These are phyloP conservation scores for Takifugu bimaculatus DNA, from an alignment of 2,113 vertebrate genomes.

Conservation along the genomic window DNA sequence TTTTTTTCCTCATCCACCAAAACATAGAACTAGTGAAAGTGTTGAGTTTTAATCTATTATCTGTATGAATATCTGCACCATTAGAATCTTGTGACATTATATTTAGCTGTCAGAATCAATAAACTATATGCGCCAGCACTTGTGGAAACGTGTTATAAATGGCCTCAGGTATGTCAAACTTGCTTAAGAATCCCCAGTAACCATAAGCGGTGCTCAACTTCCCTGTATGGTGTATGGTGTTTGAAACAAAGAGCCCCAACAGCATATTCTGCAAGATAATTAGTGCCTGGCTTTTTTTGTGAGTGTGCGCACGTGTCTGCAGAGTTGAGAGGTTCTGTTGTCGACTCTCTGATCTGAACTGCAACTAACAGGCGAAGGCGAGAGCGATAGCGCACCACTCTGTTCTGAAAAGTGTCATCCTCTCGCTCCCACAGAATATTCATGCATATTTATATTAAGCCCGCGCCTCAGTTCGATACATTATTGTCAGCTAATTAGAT, in stretches of 20 bases:
- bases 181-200: conserved; percentile 43
- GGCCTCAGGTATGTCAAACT: conserved; percentile 47
- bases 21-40: conserved; percentile 16
- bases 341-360: conserved; percentile 73
- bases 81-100: conserved; percentile 25
- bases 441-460: conserved; percentile 99
- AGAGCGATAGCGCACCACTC: conserved; percentile 52
- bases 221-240: conserved; percentile 37
- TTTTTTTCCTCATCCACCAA: conserved; percentile 30
- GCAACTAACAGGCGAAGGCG: conserved; percentile 60
- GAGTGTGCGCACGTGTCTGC: conserved; percentile 43
- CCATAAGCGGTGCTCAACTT: conserved; percentile 39
- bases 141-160: conserved; percentile 29
- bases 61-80: conserved; percentile 38
- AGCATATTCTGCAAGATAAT: conserved; percentile 68
- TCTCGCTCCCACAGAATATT: conserved; percentile 80
- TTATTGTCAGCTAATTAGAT: conserved; percentile 99
- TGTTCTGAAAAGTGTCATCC: conserved; percentile 72
- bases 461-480: conserved; percentile 86
- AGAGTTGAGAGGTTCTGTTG: conserved; percentile 64
- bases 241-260: conserved; percentile 62
- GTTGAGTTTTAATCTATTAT: conserved; percentile 42
- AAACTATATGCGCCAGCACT: conserved; percentile 37
- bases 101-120: conserved; percentile 51
- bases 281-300: conserved; percentile 60